Evolutionary conservation across 2,888 invertebrate genomes (phyloP).

Genomic region (Volucella inflata): DNA sequence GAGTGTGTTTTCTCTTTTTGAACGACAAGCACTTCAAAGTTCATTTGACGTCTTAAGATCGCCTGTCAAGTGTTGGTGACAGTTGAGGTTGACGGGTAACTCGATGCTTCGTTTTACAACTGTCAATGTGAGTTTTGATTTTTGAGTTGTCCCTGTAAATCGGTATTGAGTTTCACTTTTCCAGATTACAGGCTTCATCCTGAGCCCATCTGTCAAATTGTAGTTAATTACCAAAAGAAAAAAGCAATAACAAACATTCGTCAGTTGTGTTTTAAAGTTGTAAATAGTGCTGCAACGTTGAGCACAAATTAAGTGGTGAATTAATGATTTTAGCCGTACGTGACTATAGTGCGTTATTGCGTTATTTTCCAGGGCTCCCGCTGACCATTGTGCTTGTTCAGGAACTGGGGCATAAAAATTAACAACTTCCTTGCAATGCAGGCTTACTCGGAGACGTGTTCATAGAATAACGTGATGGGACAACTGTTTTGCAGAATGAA

Average conservation of each 20-base stretch:
- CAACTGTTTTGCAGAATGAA: slow-evolving; percentile 21
- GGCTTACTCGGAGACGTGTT: slow-evolving; percentile 54
- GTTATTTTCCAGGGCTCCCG: slow-evolving; percentile 2
- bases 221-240: slow-evolving; percentile 41
- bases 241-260: slow-evolving; percentile 8
- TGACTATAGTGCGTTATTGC: slow-evolving; percentile 67
- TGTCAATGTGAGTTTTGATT: slow-evolving; percentile 60
- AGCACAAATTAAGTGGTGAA: slow-evolving; percentile 70
- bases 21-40: background rate
- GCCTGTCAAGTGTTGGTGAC: slow-evolving; percentile 59
- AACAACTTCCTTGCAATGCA: slow-evolving; percentile 70
- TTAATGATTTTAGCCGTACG: slow-evolving; percentile 64
- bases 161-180: slow-evolving; percentile 62
- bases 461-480: slow-evolving; percentile 16
- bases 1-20: slow-evolving; percentile 8
- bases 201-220: slow-evolving; percentile 17
- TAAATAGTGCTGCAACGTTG: slow-evolving; percentile 15
- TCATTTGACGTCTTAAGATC: slow-evolving; percentile 62
- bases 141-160: slow-evolving; percentile 45
- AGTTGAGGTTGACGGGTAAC: slow-evolving; percentile 71
- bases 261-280: slow-evolving; percentile 22
- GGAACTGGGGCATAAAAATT: slow-evolving; percentile 66
- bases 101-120: slow-evolving; percentile 54
- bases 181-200: slow-evolving; percentile 27
- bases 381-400: slow-evolving; percentile 37